Evolutionary conservation across 2,113 vertebrate genomes (phyloP).

Genomic region (Bombycilla garrulus): DNA sequence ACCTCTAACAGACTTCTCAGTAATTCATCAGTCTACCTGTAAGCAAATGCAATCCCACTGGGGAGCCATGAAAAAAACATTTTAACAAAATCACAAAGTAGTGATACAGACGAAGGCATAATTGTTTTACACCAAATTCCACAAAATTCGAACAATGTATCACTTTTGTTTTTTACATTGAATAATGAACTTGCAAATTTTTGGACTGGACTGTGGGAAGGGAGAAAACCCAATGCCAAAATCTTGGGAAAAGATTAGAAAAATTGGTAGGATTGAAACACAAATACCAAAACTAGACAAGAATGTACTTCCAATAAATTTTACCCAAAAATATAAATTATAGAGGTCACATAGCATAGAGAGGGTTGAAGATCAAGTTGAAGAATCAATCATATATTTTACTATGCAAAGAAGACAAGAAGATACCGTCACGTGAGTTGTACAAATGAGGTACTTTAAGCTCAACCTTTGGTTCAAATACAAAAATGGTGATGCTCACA

Average conservation of each 20-base stretch:
- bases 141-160: background rate
- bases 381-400: background rate
- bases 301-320: background rate
- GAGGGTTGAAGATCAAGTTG: background rate
- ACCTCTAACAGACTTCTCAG: background rate
- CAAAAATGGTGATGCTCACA: background rate
- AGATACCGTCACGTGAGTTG: background rate
- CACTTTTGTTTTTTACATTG: background rate
- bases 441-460: background rate
- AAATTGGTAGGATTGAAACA: background rate
- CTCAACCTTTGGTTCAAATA: background rate
- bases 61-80: background rate
- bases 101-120: background rate
- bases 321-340: background rate
- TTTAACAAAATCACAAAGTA: background rate
- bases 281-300: background rate
- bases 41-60: background rate
- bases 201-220: background rate
- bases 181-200: background rate
- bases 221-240: background rate
- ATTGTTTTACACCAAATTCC: background rate
- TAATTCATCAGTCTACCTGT: background rate
- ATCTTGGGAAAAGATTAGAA: background rate
- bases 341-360: background rate
- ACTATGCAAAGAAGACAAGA: background rate